Conservation (phyloP, 37 sponge, comb jelly and placozoan species). For the Chondrosia reniformis region DNA sequence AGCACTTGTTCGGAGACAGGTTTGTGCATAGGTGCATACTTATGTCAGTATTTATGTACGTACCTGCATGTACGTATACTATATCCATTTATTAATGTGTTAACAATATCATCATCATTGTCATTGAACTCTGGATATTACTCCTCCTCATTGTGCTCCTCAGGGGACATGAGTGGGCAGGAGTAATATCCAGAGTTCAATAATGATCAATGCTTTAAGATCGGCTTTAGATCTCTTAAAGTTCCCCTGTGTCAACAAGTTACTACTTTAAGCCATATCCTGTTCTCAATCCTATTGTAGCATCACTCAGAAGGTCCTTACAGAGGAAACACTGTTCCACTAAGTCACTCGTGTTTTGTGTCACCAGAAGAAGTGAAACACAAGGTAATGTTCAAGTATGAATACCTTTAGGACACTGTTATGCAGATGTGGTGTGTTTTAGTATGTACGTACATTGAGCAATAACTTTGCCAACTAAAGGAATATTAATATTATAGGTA, state of each 20-base stretch:
- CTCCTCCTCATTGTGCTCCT: too few species aligned
- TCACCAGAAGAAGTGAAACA: background rate
- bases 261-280: too few species aligned
- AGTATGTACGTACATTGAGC: background rate
- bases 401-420: background rate
- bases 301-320: slow-evolving; percentile 1
- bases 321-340: background rate
- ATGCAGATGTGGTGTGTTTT: background rate
- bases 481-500: too few species aligned
- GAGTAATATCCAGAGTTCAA: too few species aligned
- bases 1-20: background rate
- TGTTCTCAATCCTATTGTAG: background rate
- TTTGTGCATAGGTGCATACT: background rate
- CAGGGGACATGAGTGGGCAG: too few species aligned
- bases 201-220: too few species aligned
- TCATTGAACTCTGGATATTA: too few species aligned
- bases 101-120: too few species aligned
- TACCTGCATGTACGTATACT: background rate
- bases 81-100: background rate
- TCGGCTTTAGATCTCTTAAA: too few species aligned
- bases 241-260: too few species aligned
- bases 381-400: background rate
- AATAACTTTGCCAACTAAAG: too few species aligned
- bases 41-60: background rate
- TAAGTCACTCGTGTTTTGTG: slow-evolving; percentile 11